Base-by-base conservation (phyloP, 1,140 invertebrate genomes). In the Liolophura sinensis region DNA sequence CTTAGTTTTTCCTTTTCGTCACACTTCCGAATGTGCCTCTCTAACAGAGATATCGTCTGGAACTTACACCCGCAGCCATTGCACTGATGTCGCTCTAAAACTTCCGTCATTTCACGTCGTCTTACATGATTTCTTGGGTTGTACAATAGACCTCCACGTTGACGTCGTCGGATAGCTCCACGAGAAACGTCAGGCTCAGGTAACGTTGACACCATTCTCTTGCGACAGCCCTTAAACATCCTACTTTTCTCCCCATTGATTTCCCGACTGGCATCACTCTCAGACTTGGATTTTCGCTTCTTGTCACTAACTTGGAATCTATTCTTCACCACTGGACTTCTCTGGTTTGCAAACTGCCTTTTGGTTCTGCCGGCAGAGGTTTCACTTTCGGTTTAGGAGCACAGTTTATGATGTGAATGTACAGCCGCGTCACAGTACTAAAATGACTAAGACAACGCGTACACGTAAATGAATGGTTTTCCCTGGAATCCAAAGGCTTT, bases 11-110 rank as follows among this genome's bases (percentile, higher is more conserved):
- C 78, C 47, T 72, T 77, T 14, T 72, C 70, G 46, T 65, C 69
- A 73, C 80, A 82, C 56, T 77, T 75, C n/a, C 68, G 73, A 16
- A 73, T 72, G 65, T 82, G 80, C 54, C 77, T 68, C 61, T 82
- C 80, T 20, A 82, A 61, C 64, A 78, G 62, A 0, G 70, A 73
- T 15, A 82, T 69, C 16, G 77, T 75, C n/a, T 76, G 73, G 70
- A 79, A 80, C 50, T 75, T 73, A 5, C 75, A 64, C n/a, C 73
- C 66, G 64, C 81, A 78, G 25, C 80, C 78, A 48, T 74, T 68
- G 52, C 82, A 79, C 67, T 77, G 77, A 22, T 81, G 75, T 18
- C 62, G 74, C 15, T 80, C 79, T 27, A 81, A n/a, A 0, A 78
- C 49, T 59, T 80, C 71, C 14, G 72, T 68, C 62, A 73, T 64